Base-by-base conservation (phyloP, 2,797 vertebrate species). In the Sebastes elongatus region DNA sequence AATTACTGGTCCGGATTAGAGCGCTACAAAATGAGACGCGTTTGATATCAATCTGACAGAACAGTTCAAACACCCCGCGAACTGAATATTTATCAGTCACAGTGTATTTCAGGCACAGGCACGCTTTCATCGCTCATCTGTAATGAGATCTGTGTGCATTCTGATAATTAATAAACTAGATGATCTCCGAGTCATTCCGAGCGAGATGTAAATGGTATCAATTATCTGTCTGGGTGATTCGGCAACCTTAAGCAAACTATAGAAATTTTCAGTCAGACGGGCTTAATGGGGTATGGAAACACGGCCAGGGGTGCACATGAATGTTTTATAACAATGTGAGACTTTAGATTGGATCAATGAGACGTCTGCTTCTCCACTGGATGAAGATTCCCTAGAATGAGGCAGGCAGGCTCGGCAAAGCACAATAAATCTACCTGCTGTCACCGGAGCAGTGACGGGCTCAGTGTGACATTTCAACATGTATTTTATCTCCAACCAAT, bases 391-490 rank as follows among this genome's bases (percentile, higher is more conserved):
- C 75, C n/a, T 27, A 49, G 38, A 49, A 83, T 0, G 65, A 63
- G 30, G 60, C 56, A 46, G 82, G 56, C 56, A 13, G 3, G 74
- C 61, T 70, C 55, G 23, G 63, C 57, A 61, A 52, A 69, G 74
- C 56, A 57, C 65, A 74, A 73, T 82, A 81, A 80, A 90, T 88
- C 78, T 63, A 84, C 82, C 77, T 64, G 61, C 82, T 77, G 80
- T 76, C 82, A 74, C 61, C 3, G 56, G 14, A 61, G 71, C 80
- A 73, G 83, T 80, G 88, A 87, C 74, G 23, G 56, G 78, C 78
- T 78, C 85, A 61, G 66, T 77, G 74, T 84, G 90, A 93, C 88
- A 87, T 89, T 88, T 93, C 74, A 82, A 63, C 81, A 56, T 77
- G 87, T 76, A 75, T 88, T 74, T 80, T 74, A 78, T 81, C 79